These are phyloP conservation scores for Meleagris gallopavo DNA, from an alignment of 2,113 vertebrate species.

Conservation along the genomic window DNA sequence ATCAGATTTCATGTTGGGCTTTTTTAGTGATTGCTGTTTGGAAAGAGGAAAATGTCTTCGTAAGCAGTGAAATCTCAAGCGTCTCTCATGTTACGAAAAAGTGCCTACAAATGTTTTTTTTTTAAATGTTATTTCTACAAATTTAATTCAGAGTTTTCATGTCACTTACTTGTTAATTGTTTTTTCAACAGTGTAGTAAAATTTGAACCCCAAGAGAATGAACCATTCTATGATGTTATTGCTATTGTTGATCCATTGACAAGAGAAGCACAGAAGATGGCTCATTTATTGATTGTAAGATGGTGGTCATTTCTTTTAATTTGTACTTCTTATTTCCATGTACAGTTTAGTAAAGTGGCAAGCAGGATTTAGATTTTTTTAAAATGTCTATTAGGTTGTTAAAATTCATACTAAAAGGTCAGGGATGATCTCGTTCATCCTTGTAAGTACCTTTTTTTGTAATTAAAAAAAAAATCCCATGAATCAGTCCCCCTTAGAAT, in stretches of 20 bases:
- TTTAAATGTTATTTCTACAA: not conserved
- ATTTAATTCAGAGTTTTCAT: not conserved
- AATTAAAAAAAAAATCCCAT: not conserved
- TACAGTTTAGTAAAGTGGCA: not conserved
- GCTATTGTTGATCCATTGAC: slow-evolving; percentile 92
- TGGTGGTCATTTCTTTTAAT: not conserved
- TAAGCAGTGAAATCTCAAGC: not conserved
- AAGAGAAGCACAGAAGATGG: slow-evolving; percentile 93
- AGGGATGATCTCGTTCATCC: not conserved
- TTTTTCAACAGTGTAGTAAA: slow-evolving; percentile 83
- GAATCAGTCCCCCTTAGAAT: not conserved
- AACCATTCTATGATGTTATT: slow-evolving; percentile 88
- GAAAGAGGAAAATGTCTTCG: not conserved
- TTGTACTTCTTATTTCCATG: not conserved
- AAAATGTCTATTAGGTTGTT: not conserved
- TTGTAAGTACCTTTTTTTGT: not conserved
- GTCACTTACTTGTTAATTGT: not conserved
- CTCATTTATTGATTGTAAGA: slow-evolving; percentile 90
- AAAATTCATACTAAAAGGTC: not conserved
- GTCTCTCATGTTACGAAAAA: not conserved
- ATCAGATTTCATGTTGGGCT: not conserved
- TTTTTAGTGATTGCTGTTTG: not conserved
- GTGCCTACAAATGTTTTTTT: not conserved
- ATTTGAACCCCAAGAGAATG: slow-evolving; percentile 81
- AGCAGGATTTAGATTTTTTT: not conserved